These are phyloP conservation scores for Myanophis thanlyinensis DNA, from an alignment of 2,113 vertebrate species.

Conservation along the genomic window DNA sequence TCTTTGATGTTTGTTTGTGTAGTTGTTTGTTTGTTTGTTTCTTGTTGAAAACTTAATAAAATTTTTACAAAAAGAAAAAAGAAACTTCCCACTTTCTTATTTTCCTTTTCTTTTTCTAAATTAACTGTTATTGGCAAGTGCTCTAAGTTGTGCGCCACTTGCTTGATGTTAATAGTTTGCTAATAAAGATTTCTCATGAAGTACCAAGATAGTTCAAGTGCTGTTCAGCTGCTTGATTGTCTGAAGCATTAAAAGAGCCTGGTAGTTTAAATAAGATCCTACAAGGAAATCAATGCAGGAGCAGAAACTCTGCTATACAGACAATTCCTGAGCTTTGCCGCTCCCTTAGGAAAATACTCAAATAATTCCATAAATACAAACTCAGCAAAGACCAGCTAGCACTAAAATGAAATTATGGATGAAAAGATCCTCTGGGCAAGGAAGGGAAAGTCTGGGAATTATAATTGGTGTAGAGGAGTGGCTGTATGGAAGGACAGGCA, in stretches of 20 bases:
- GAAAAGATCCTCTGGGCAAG: constrained; percentile 32
- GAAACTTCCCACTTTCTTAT: neutral
- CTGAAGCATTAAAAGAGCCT: neutral
- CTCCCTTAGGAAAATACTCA: neutral
- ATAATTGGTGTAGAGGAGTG: constrained; percentile 56
- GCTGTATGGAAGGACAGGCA: constrained; percentile 40
- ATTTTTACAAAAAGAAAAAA: no score
- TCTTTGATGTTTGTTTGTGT: no score
- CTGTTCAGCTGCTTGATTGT: neutral
- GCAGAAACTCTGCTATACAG: neutral
- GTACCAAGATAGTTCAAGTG: neutral
- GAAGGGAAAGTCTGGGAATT: constrained; percentile 47
- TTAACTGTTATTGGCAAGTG: neutral
- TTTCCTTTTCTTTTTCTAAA: neutral
- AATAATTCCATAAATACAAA: neutral
- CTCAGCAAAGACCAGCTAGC: constrained; percentile 9
- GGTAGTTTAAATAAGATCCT: constrained; percentile 37
- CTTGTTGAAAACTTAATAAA: no score
- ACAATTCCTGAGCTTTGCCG: constrained; percentile 41
- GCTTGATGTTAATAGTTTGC: neutral
- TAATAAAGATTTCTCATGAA: neutral
- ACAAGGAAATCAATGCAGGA: neutral
- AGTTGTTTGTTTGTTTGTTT: no score
- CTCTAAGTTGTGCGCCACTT: neutral
- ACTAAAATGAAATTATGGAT: constrained; percentile 23